A percentile compares a stretch with the other conserved stretches of the same genome.
These are phyloP conservation scores for Liposcelis brunnea DNA, from an alignment of 2,888 invertebrate genomes.

Conservation along the genomic window DNA sequence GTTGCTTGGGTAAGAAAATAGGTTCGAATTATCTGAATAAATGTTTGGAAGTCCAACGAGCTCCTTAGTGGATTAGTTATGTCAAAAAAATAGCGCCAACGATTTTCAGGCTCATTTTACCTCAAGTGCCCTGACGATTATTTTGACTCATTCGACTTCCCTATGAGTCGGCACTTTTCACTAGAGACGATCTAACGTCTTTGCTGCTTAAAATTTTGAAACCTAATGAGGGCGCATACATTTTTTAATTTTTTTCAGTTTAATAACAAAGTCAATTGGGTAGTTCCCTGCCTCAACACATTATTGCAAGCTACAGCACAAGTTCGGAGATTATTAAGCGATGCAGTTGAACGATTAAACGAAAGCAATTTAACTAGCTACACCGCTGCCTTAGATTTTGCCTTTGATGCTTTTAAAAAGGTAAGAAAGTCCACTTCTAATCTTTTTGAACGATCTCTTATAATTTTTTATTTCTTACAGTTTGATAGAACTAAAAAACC, in stretches of 20 bases:
- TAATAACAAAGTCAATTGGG: slow-evolving; percentile 22
- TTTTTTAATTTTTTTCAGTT: slow-evolving; percentile 21
- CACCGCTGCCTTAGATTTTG: slow-evolving; percentile 26
- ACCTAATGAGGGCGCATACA: background rate
- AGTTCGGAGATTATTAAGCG: slow-evolving; percentile 26
- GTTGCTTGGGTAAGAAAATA: slow-evolving; percentile 25
- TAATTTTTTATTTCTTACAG: slow-evolving; percentile 13
- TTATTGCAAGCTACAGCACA: slow-evolving; percentile 30
- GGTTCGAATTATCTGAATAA: too few species aligned
- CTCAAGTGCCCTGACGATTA: too few species aligned
- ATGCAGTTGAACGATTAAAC: slow-evolving; percentile 24
- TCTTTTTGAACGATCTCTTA: background rate
- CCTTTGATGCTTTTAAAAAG: slow-evolving; percentile 27
- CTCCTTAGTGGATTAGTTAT: too few species aligned
- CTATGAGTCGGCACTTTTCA: too few species aligned
- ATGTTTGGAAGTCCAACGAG: too few species aligned
- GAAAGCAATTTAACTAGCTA: slow-evolving; percentile 28
- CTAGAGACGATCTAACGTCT: too few species aligned
- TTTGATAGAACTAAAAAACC: slow-evolving; percentile 17
- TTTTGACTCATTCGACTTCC: too few species aligned
- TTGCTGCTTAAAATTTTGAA: slow-evolving; percentile 2
- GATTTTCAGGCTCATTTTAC: too few species aligned
- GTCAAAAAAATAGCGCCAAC: too few species aligned
- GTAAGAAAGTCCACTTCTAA: slow-evolving; percentile 19
- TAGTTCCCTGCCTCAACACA: slow-evolving; percentile 24